A percentile compares a stretch with the other conserved stretches of the same genome.
Conservation (phyloP, 2,888 invertebrate species). For the Platerodrilus igneus region DNA sequence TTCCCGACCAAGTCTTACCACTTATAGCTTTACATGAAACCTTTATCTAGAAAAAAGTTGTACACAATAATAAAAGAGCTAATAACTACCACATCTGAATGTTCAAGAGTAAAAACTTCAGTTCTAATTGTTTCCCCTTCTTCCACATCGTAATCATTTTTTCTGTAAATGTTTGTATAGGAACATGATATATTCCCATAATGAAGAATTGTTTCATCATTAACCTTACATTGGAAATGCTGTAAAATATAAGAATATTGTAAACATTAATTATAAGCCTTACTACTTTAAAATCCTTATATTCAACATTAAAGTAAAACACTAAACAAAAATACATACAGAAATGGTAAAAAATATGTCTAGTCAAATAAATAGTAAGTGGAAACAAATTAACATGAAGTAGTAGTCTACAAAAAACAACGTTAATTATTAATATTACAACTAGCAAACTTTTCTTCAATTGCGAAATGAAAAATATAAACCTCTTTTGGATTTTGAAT, state of each 20-base stretch:
- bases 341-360: too few species aligned
- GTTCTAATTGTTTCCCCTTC: constrained; percentile 52
- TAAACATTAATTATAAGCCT: too few species aligned
- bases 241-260: constrained; percentile 31
- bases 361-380: too few species aligned
- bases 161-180: constrained; percentile 67
- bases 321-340: too few species aligned
- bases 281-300: background rate
- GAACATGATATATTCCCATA: constrained; percentile 50
- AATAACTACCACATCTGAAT: constrained; percentile 59
- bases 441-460: too few species aligned
- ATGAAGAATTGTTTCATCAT: constrained; percentile 46
- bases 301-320: background rate
- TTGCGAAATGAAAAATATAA: too few species aligned
- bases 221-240: constrained; percentile 52
- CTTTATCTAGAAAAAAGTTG: constrained; percentile 48
- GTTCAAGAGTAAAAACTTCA: constrained; percentile 57
- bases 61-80: background rate
- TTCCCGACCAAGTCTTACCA: constrained; percentile 60
- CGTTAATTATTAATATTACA: too few species aligned
- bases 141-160: constrained; percentile 58
- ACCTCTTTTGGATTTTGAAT: too few species aligned
- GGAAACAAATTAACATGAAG: too few species aligned
- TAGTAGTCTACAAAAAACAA: too few species aligned
- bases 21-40: constrained; percentile 57